A percentile compares a stretch with the other conserved stretches of the same genome.
Evolutionary conservation across 1,140 invertebrate genomes (phyloP).

Genomic region (Choristoneura fumiferana): DNA sequence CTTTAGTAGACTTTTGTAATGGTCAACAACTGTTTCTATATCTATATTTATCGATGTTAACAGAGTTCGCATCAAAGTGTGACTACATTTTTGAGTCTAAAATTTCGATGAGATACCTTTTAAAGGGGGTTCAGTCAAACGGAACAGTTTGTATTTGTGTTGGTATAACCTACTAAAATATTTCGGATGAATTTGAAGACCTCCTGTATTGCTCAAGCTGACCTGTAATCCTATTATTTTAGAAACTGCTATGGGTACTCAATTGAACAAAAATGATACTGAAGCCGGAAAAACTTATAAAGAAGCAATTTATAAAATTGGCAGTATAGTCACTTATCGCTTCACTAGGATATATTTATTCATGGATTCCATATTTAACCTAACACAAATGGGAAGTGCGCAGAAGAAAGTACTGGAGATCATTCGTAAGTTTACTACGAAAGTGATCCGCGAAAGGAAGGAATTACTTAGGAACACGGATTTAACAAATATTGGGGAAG

Average conservation of each 20-base stretch:
- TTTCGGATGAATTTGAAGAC: no score
- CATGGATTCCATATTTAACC: constrained; percentile 42
- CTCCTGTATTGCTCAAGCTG: no score
- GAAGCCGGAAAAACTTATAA: constrained; percentile 55
- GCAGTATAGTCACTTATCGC: constrained; percentile 50
- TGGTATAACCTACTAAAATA: no score
- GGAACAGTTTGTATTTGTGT: no score
- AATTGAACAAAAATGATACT: constrained; percentile 39
- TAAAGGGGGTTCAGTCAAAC: no score
- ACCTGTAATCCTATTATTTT: constrained; percentile 6
- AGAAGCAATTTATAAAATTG: constrained; percentile 57
- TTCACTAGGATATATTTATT: constrained; percentile 53
- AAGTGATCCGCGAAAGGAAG: constrained; percentile 48
- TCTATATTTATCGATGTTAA: no score
- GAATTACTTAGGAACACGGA: constrained; percentile 26
- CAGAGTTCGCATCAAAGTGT: no score
- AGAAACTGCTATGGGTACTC: constrained; percentile 76
- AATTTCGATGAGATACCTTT: no score
- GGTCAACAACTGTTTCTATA: no score
- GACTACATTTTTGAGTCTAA: no score
- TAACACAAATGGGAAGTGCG: constrained; percentile 30
- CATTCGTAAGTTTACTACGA: constrained; percentile 49
- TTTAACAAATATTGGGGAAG: constrained; percentile 7
- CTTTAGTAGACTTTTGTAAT: no score
- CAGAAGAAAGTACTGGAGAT: constrained; percentile 38